Base-by-base conservation (phyloP, 2,113 vertebrate species). In the Oreochromis spilurus region DNA sequence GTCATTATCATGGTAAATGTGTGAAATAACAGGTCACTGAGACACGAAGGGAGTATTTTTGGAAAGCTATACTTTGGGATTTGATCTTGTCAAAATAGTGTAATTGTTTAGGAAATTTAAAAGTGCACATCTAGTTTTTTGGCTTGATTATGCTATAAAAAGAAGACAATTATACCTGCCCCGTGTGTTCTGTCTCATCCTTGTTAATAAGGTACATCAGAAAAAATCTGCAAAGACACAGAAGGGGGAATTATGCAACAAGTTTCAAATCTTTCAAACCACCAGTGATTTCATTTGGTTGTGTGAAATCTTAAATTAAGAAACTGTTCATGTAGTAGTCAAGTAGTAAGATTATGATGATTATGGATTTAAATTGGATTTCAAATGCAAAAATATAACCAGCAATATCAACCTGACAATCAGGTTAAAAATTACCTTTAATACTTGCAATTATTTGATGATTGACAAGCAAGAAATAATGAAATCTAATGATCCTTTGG, bases 131-230 rank as follows among this genome's bases (percentile, higher is more conserved):
- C 5, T 53, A 43, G 21, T 72, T 79, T 77, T 75, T 77, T 72
- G 50, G 80, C 12, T 62, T 67, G 45, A 86, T 67, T 26, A 55
- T 36, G 75, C 31, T 78, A 75, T 82, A 16, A 67, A 83, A 91
- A 84, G 9, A 78, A 82, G 57, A 79, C 7, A 9, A 48, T n/a
- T 62, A 65, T 96, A 96, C 96, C 96, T 96, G 96, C 52, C 96
- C 96, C 0, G 96, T 97, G 87, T 97, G 95, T 84, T 97, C 96
- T 1, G 96, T 96, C 67, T 96, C 96, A 88, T 97, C 96, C 87
- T 97, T 97, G 92, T 96, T 96, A 81, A 97, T 96, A 55, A 97
- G 95, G 87, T 96, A 95, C 96, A 96, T 96, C 87, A 97, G 89
- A 83, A 97, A 96, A 84, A 97, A 97, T 84, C 96, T 97, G 93